phyloP scores from a whole-genome alignment of 2,797 vertebrate genomes.

The Microhierax caerulescens region DNA sequence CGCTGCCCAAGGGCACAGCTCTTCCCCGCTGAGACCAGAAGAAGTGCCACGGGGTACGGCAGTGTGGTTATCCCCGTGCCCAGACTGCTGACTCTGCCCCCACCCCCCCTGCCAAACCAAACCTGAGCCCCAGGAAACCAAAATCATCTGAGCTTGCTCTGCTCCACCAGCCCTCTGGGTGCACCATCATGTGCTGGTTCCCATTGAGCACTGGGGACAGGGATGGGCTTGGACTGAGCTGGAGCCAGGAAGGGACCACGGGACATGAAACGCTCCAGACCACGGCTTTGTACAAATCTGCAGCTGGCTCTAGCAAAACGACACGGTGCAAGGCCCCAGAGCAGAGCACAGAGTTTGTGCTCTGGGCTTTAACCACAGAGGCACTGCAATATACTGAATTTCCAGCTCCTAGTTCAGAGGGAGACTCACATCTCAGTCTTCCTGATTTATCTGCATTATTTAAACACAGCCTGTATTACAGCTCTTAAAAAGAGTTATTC shows the following conservation, averaged over 20 bases:
- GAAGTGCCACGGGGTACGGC: accelerated
- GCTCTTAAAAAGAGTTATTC: not conserved
- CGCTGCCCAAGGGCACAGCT: not conserved
- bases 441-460: not conserved
- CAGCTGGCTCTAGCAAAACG: not conserved
- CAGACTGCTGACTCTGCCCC: not conserved
- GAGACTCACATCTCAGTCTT: not conserved
- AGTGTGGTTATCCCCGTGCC: not conserved
- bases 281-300: not conserved
- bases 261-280: not conserved
- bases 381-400: no score
- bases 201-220: not conserved
- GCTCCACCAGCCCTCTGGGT: not conserved
- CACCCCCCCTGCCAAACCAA: no score
- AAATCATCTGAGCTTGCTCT: not conserved
- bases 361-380: no score
- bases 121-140: not conserved
- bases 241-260: not conserved
- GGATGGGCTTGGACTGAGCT: not conserved
- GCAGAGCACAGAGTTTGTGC: not conserved
- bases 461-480: not conserved
- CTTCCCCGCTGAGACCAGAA: not conserved
- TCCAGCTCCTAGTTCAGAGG: not conserved
- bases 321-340: not conserved
- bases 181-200: not conserved